phyloP scores from a whole-genome alignment of 2,797 vertebrate species.

The Aselliscus stoliczkanus region DNA sequence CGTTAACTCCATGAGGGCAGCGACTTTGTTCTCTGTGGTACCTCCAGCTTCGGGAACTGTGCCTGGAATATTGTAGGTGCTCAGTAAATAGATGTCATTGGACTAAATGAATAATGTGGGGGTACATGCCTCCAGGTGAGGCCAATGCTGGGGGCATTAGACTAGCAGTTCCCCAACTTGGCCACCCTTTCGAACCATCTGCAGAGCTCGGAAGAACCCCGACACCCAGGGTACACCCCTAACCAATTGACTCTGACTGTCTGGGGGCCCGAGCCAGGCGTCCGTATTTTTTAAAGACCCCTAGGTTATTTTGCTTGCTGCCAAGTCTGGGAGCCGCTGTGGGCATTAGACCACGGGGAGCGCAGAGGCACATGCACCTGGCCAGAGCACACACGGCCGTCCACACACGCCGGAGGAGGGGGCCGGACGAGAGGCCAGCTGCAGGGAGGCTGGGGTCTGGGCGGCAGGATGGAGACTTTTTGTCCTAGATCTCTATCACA shows the following conservation, averaged over 20 bases:
- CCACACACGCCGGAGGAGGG: not conserved
- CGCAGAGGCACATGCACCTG: fast-evolving
- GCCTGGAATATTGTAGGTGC: not conserved
- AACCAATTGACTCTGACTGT: not conserved
- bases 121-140: not conserved
- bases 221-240: not conserved
- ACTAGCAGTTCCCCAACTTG: no score
- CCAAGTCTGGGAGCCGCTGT: not conserved
- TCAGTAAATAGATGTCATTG: not conserved
- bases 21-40: not conserved
- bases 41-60: not conserved
- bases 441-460: not conserved
- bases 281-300: not conserved
- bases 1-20: not conserved
- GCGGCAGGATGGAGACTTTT: slow-evolving; percentile 42
- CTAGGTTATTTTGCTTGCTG: not conserved
- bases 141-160: no score
- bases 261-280: not conserved
- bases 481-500: slow-evolving; percentile 56
- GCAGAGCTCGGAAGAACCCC: not conserved
- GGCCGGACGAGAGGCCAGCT: not conserved
- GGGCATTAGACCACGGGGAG: fast-evolving
- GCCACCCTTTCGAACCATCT: no score
- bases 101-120: not conserved
- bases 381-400: fast-evolving